Base-by-base conservation (phyloP, 2,888 invertebrate species). In the Biston betularia region DNA sequence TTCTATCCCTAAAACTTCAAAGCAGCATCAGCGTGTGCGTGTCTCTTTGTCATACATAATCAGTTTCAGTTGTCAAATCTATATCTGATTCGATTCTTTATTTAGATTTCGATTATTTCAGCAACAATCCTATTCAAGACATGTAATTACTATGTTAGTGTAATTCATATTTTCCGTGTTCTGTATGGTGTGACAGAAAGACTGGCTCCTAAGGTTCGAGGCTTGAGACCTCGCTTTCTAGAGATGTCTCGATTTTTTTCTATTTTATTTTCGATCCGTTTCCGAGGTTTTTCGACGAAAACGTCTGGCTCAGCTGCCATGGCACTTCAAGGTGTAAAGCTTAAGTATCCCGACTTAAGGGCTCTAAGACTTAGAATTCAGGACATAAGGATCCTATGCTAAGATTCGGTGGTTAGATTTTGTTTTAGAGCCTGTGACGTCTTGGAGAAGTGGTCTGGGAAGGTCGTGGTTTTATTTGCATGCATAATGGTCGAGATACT, bases 161-260 rank as follows among this genome's bases (percentile, higher is more conserved):
- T 14, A 1, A 45, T 7, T 7, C 1, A 14, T 14, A 8, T 45
- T 14, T 57, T 15, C 14, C 1, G 14, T 2, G 34, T 24, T 40
- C 52, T 4, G 38, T 71, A 63, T 85, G 76, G 88, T 92, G 89
- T 90, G 72, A 88, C 50, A 75, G 45, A 24, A 49, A n/a, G 49
- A 35, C 70, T 62, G 72, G 78, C 81, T 79, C 80, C 87, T 85
- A 86, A 83, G 85, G 83, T 87, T 87, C 81, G 83, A 82, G 86
- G 88, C 93, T 92, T 89, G 90, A 92, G 91, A 92, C 93, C 83
- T 80, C 83, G 83, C 81, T 83, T n/a, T 79, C 86, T 89, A 86
- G 88, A 91, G 93, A 92, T 90, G 93, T 93, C 93, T 92, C 90
- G 92, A 92, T 91, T 90, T 88, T 90, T 92, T 93, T 90, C 86